A percentile compares a stretch with the other conserved stretches of the same genome.
These are phyloP conservation scores for Rhinolophus ferrumequinum DNA, from an alignment of 2,113 vertebrate species.

Conservation along the genomic window DNA sequence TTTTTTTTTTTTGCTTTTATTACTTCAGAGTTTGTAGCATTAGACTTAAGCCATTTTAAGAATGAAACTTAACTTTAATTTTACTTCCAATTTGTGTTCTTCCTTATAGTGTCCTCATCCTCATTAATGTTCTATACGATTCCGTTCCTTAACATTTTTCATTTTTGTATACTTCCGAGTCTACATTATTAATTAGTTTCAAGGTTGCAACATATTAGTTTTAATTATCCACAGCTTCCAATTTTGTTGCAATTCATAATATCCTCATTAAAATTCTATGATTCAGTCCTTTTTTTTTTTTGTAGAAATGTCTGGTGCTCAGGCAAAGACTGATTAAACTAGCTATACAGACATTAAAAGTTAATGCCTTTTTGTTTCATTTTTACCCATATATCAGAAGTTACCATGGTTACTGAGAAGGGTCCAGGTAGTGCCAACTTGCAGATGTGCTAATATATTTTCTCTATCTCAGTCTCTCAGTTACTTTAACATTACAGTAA, in stretches of 20 bases:
- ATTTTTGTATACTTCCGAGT: background rate
- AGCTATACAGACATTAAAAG: slow-evolving; percentile 75
- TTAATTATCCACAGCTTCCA: slow-evolving; percentile 36
- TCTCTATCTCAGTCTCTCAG: slow-evolving; percentile 53
- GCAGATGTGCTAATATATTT: slow-evolving; percentile 75
- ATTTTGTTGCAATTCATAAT: background rate
- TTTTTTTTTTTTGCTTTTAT: background rate
- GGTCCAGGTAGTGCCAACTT: slow-evolving; percentile 70
- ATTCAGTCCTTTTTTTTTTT: background rate
- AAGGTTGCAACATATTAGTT: background rate
- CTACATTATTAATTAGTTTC: background rate
- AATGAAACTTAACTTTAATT: background rate
- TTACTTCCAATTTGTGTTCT: background rate
- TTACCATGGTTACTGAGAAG: slow-evolving; percentile 83
- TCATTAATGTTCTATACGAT: background rate
- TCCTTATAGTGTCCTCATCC: background rate
- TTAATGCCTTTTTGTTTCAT: slow-evolving; percentile 73
- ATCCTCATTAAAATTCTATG: slow-evolving; percentile 6
- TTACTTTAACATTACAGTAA: background rate
- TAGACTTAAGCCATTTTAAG: background rate
- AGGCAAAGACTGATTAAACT: slow-evolving; percentile 69
- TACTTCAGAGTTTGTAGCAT: background rate
- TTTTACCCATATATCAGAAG: slow-evolving; percentile 74
- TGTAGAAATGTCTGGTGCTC: slow-evolving; percentile 29
- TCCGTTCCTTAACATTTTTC: background rate